These are phyloP conservation scores for Tethya wilhelma DNA, from an alignment of 37 sponge, comb jelly and placozoan genomes.

Conservation along the genomic window DNA sequence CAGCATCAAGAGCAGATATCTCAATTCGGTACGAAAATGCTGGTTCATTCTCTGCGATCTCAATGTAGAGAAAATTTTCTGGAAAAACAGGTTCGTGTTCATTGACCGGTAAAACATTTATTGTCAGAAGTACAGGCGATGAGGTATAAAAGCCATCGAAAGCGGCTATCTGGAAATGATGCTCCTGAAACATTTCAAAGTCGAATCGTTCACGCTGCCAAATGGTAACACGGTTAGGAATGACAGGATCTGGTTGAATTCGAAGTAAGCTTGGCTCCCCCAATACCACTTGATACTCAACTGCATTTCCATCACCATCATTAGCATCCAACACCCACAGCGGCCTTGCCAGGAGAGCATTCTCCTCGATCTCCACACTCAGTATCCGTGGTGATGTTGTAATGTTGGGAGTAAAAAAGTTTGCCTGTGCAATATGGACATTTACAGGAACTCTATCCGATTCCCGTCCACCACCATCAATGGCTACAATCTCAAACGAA, in stretches of 20 bases:
- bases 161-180: constrained; percentile 24
- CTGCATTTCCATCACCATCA: constrained; percentile 39
- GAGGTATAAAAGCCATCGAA: constrained; percentile 50
- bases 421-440: constrained; percentile 29
- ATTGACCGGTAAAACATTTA: constrained; percentile 43
- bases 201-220: constrained; percentile 34
- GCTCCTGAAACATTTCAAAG: constrained; percentile 27
- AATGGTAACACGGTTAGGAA: not conserved
- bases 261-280: constrained; percentile 19
- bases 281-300: not conserved
- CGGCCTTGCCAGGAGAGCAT: constrained; percentile 9
- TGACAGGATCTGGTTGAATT: not conserved
- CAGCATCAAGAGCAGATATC: constrained; percentile 41
- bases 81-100: constrained; percentile 38
- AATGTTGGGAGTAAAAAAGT: constrained; percentile 29
- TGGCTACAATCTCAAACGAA: constrained; percentile 41
- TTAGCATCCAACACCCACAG: constrained; percentile 12
- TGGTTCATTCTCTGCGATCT: constrained; percentile 36
- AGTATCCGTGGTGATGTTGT: not conserved
- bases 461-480: constrained; percentile 56
- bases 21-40: not conserved
- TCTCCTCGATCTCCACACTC: constrained; percentile 23
- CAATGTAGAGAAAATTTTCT: not conserved
- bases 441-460: constrained; percentile 28
- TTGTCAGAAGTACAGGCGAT: not conserved